Conservation (phyloP, 2,888 invertebrate genomes). For the Trimorus sp. region DNA sequence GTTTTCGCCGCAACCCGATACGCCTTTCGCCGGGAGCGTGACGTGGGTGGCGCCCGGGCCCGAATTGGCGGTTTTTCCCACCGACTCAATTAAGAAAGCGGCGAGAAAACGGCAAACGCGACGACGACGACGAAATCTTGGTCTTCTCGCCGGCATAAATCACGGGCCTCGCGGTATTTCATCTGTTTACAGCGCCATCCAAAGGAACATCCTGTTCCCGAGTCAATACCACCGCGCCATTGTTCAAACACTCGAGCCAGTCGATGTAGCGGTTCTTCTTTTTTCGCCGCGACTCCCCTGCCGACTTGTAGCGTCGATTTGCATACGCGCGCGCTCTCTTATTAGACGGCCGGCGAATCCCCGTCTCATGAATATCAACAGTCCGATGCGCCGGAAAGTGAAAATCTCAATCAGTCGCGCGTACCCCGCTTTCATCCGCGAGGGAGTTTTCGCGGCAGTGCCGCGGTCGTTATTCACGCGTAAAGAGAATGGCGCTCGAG, state of each 20-base stretch:
- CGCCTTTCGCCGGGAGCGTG: slow-evolving; percentile 40
- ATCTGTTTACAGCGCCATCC: slow-evolving; percentile 34
- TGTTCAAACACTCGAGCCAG: slow-evolving; percentile 33
- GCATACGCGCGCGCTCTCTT: too few species aligned
- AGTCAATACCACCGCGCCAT: slow-evolving; percentile 30
- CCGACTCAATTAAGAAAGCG: too few species aligned
- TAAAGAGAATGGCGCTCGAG: slow-evolving; percentile 60
- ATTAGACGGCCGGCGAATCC: neutral
- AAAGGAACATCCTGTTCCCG: slow-evolving; percentile 38
- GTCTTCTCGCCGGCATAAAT: too few species aligned
- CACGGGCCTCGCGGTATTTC: slow-evolving; percentile 20
- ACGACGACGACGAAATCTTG: too few species aligned
- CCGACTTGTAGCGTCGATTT: too few species aligned
- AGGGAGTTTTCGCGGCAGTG: slow-evolving; percentile 55
- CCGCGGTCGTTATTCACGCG: slow-evolving; percentile 62
- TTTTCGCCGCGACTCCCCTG: slow-evolving; percentile 5
- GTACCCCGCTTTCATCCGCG: slow-evolving; percentile 46
- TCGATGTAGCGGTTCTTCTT: slow-evolving; percentile 21
- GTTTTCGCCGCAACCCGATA: slow-evolving; percentile 1
- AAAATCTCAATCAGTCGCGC: slow-evolving; percentile 65
- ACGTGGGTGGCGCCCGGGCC: slow-evolving; percentile 76
- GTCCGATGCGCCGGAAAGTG: slow-evolving; percentile 50
- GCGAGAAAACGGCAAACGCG: too few species aligned
- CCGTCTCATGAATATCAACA: slow-evolving; percentile 57
- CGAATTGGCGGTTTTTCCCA: slow-evolving; percentile 32